Percentiles rank a stretch among this genome's conserved stretches.
phyloP scores from a whole-genome alignment of 2,888 invertebrate genomes.

The Caenorhabditis sp. region DNA sequence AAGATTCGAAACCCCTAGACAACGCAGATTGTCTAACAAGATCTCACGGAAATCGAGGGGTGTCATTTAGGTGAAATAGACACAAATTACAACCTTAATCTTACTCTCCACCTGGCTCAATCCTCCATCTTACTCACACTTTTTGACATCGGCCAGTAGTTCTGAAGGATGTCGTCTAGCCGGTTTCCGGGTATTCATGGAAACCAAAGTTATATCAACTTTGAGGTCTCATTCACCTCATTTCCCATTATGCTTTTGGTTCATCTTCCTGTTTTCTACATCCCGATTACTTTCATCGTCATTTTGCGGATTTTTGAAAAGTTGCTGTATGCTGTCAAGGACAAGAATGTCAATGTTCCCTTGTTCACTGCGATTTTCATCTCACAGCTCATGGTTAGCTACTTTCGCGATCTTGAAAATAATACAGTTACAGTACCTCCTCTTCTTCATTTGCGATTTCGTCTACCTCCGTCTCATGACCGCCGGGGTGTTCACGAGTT shows the following conservation, averaged over 20 bases:
- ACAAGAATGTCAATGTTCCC: slow-evolving; percentile 20
- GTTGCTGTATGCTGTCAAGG: slow-evolving; percentile 1
- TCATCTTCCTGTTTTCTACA: slow-evolving; percentile 43
- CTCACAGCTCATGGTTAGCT: slow-evolving; percentile 5
- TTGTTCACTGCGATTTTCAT: slow-evolving; percentile 13
- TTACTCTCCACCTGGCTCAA: too few relatives aligned
- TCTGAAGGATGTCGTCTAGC: not conserved
- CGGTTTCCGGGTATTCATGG: not conserved
- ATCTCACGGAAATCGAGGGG: too few relatives aligned
- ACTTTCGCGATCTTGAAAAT: not conserved
- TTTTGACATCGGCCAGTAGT: too few relatives aligned
- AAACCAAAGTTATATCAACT: slow-evolving; percentile 22
- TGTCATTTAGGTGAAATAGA: too few relatives aligned
- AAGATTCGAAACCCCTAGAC: too few relatives aligned
- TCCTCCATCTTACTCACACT: too few relatives aligned
- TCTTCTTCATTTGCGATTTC: slow-evolving; percentile 41
- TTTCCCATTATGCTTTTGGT: slow-evolving; percentile 21
- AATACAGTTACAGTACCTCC: slow-evolving; percentile 45
- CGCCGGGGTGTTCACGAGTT: slow-evolving; percentile 33
- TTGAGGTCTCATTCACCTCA: slow-evolving; percentile 15
- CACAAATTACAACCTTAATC: too few relatives aligned
- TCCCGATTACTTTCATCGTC: slow-evolving; percentile 12
- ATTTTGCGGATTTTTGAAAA: slow-evolving; percentile 25
- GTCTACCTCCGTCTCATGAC: slow-evolving; percentile 31
- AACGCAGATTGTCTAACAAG: too few relatives aligned